Evolutionary conservation across 2,888 invertebrate genomes (phyloP).

Genomic region (Apamea sordens): DNA sequence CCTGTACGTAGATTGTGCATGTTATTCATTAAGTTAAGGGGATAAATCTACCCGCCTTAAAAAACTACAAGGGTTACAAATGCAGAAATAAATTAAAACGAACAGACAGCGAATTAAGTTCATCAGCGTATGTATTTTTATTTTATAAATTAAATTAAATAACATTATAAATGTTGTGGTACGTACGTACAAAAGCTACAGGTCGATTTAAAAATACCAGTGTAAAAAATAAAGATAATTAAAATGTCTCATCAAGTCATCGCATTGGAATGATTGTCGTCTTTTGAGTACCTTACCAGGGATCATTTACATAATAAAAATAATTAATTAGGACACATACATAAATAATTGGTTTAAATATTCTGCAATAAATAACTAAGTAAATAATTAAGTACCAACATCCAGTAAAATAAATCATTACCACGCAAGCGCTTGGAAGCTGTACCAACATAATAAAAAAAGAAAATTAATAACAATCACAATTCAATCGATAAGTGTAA

Average conservation of each 20-base stretch:
- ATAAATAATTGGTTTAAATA: slow-evolving; percentile 16
- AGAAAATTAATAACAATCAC: slow-evolving; percentile 35
- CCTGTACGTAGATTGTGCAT: neutral
- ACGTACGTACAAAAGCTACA: slow-evolving; percentile 63
- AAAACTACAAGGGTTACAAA: neutral
- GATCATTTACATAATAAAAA: neutral
- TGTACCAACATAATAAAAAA: slow-evolving; percentile 17
- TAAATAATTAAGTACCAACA: slow-evolving; percentile 42
- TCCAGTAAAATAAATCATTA: slow-evolving; percentile 17
- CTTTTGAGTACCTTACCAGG: slow-evolving; percentile 34
- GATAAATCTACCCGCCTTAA: neutral
- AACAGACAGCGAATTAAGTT: slow-evolving; percentile 15
- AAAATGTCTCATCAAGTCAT: neutral
- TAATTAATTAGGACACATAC: neutral
- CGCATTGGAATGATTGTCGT: slow-evolving; percentile 55
- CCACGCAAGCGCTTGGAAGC: slow-evolving; percentile 10
- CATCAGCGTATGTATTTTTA: slow-evolving; percentile 42
- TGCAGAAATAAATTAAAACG: slow-evolving; percentile 22
- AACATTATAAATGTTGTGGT: slow-evolving; percentile 31
- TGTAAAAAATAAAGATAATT: slow-evolving; percentile 16
- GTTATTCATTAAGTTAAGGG: neutral
- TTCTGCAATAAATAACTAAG: slow-evolving; percentile 35
- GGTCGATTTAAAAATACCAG: slow-evolving; percentile 23
- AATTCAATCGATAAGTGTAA: slow-evolving; percentile 26
- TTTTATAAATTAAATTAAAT: slow-evolving; percentile 32